phyloP scores from a whole-genome alignment of 2,113 vertebrate species.

The Acinonyx jubatus region DNA sequence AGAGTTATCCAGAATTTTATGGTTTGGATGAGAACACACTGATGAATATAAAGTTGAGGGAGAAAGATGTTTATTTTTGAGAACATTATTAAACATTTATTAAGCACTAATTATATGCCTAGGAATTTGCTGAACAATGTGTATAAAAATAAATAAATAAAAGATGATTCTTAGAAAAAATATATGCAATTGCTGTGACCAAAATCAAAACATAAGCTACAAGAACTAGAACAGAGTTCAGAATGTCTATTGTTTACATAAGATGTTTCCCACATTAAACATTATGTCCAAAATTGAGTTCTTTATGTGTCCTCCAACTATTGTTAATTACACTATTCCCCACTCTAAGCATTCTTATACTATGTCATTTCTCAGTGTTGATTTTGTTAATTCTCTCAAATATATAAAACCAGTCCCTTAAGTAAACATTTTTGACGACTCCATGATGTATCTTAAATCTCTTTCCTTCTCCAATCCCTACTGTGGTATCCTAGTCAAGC shows the following conservation, averaged over 20 bases:
- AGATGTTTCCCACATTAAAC: background rate
- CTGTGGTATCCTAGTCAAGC: background rate
- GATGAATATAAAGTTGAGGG: background rate
- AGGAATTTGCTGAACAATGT: background rate
- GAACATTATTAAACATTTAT: conserved; percentile 20
- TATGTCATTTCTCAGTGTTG: background rate
- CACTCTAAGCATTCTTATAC: background rate
- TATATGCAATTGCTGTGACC: background rate
- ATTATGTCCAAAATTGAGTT: background rate
- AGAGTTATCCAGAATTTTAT: background rate
- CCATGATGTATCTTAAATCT: background rate
- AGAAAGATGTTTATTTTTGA: conserved; percentile 7
- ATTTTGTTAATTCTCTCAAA: background rate
- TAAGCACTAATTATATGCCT: background rate
- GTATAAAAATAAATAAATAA: background rate
- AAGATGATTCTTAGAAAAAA: conserved; percentile 28
- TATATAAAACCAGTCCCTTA: background rate
- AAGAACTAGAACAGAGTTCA: background rate
- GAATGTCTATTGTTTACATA: background rate
- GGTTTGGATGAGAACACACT: background rate
- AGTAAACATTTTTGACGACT: background rate
- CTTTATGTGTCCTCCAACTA: background rate
- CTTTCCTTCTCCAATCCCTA: background rate
- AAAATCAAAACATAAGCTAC: background rate
- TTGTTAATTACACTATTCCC: background rate